phyloP scores from a whole-genome alignment of 2,113 vertebrate genomes.

The Lota lota region DNA sequence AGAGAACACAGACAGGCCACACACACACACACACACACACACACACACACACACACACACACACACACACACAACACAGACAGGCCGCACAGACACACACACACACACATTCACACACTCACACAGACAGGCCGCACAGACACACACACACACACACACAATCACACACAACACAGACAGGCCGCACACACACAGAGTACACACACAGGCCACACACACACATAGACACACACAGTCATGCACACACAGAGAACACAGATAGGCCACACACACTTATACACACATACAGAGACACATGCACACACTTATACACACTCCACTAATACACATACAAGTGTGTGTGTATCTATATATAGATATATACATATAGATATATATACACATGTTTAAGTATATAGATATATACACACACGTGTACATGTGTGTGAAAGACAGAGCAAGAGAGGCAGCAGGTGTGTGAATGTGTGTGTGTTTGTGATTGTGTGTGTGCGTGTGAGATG shows the following conservation, averaged over 20 bases:
- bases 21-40: constrained; percentile 39
- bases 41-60: constrained; percentile 9
- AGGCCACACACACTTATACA: constrained; percentile 74
- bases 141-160: constrained; percentile 52
- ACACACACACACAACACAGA: constrained; percentile 68
- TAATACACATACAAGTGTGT: too few relatives aligned
- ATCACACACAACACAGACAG: constrained; percentile 91
- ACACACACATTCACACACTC: too few relatives aligned
- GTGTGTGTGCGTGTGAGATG: too few relatives aligned
- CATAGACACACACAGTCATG: constrained; percentile 81
- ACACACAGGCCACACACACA: constrained; percentile 11
- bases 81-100: constrained; percentile 74
- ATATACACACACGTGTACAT: too few relatives aligned
- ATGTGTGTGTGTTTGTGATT: too few relatives aligned
- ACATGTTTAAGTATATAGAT: too few relatives aligned
- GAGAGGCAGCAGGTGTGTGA: too few relatives aligned
- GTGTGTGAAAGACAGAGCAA: too few relatives aligned
- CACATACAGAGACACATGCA: constrained; percentile 13
- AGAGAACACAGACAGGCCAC: constrained; percentile 87
- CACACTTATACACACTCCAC: too few relatives aligned
- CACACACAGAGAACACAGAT: constrained; percentile 84
- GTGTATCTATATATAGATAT: too few relatives aligned
- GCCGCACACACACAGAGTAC: constrained; percentile 71
- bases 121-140: too few relatives aligned
- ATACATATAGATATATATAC: too few relatives aligned